These are phyloP conservation scores for Nasonia oneida DNA, from an alignment of 2,888 invertebrate genomes.

Conservation along the genomic window DNA sequence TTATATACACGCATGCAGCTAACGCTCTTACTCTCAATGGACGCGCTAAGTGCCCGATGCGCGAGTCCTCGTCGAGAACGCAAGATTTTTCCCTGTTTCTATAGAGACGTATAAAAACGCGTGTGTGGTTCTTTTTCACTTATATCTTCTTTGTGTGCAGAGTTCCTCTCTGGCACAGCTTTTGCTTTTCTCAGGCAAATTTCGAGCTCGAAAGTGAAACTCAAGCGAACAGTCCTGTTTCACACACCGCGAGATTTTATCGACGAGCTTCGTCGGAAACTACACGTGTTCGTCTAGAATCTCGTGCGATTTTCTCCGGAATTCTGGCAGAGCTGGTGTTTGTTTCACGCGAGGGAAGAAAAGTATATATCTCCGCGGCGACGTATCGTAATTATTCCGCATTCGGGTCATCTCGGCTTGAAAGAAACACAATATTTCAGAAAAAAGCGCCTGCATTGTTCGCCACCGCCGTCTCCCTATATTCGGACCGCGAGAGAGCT, in stretches of 20 bases:
- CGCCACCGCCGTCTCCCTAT: background rate
- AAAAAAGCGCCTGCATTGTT: background rate
- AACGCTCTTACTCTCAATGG: background rate
- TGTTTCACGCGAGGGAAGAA: background rate
- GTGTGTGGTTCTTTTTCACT: background rate
- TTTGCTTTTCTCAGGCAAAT: slow-evolving; percentile 8
- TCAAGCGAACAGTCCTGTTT: no score
- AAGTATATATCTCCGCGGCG: background rate
- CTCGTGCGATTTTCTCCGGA: background rate
- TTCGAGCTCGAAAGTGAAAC: slow-evolving; percentile 39
- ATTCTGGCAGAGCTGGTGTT: background rate
- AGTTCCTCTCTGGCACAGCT: background rate
- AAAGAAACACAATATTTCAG: slow-evolving; percentile 5
- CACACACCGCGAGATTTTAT: background rate
- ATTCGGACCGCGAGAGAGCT: background rate
- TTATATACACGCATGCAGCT: background rate
- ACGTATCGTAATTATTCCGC: background rate
- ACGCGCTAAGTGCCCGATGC: slow-evolving; percentile 16
- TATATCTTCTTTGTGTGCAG: background rate
- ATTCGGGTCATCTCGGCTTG: slow-evolving; percentile 15
- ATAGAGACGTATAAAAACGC: background rate
- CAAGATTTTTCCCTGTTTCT: background rate
- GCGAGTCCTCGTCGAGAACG: background rate
- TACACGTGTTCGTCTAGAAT: background rate
- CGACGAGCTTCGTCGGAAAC: background rate